Percentiles rank a stretch among this genome's conserved stretches.
Evolutionary conservation across 2,888 invertebrate genomes (phyloP).

Genomic region (Amiota minor): DNA sequence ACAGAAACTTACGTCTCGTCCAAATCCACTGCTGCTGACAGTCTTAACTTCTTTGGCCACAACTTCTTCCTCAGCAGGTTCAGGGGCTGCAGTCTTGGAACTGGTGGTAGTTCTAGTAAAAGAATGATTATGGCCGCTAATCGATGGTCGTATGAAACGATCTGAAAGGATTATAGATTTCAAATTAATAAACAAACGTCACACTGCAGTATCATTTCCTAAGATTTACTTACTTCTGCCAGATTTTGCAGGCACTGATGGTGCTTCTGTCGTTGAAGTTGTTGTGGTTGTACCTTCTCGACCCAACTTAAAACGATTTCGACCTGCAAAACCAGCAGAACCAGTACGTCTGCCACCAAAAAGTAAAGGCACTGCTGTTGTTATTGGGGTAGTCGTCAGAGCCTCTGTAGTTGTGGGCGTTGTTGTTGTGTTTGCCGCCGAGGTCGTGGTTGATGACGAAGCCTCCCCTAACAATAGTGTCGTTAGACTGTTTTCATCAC

Average conservation of each 20-base stretch:
- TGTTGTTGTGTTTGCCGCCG: constrained; percentile 74
- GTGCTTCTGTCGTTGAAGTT: constrained; percentile 75
- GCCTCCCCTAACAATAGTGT: constrained; percentile 73
- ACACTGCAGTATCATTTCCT: neutral
- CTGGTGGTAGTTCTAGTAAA: constrained; percentile 64
- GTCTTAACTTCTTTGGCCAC: constrained; percentile 66
- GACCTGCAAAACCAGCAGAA: constrained; percentile 61
- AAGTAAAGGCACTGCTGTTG: constrained; percentile 65
- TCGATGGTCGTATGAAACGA: constrained; percentile 72
- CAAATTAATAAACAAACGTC: neutral
- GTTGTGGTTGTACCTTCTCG: constrained; percentile 68
- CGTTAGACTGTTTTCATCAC: constrained; percentile 65
- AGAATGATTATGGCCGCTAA: constrained; percentile 67
- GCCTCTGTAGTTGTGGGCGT: constrained; percentile 74
- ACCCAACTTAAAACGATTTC: constrained; percentile 71
- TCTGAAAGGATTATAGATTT: no score
- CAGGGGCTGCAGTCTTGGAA: constrained; percentile 51
- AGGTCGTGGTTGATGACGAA: constrained; percentile 76
- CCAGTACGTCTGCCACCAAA: constrained; percentile 63
- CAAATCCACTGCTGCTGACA: constrained; percentile 65
- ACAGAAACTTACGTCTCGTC: constrained; percentile 70
- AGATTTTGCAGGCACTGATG: constrained; percentile 67
- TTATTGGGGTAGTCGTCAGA: constrained; percentile 57
- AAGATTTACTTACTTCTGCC: constrained; percentile 61
- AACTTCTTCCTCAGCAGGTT: constrained; percentile 62